Conservation (phyloP, 2,113 vertebrate genomes). For the Strix uralensis region DNA sequence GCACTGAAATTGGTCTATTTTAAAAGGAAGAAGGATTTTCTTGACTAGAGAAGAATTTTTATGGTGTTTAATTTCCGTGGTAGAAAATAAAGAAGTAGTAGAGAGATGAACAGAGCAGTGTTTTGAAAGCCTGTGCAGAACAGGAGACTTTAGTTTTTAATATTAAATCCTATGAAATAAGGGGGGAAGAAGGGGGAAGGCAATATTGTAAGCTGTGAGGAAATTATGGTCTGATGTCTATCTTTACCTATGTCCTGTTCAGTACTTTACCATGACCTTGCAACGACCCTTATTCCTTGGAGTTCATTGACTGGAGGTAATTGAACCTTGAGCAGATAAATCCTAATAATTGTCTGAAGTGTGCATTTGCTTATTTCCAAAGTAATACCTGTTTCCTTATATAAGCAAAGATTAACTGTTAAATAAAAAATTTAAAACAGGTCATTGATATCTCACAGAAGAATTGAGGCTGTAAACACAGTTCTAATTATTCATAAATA, state of each 20-base stretch:
- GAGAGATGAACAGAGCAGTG: background rate
- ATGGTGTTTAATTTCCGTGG: background rate
- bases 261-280: background rate
- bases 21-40: background rate
- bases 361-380: background rate
- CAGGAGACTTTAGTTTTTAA: background rate
- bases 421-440: background rate
- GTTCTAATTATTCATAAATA: background rate
- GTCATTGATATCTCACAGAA: background rate
- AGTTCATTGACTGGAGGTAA: background rate
- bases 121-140: background rate
- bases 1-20: background rate
- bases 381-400: background rate
- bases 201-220: background rate
- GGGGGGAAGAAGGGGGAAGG: background rate
- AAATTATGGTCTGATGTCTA: background rate
- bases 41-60: background rate
- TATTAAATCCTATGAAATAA: background rate
- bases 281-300: background rate
- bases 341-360: background rate
- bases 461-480: background rate
- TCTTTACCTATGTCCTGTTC: background rate
- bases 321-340: background rate
- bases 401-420: background rate
- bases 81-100: background rate